Evolutionary conservation across 2,888 invertebrate species (phyloP).

Genomic region (Periphyllus acericola): DNA sequence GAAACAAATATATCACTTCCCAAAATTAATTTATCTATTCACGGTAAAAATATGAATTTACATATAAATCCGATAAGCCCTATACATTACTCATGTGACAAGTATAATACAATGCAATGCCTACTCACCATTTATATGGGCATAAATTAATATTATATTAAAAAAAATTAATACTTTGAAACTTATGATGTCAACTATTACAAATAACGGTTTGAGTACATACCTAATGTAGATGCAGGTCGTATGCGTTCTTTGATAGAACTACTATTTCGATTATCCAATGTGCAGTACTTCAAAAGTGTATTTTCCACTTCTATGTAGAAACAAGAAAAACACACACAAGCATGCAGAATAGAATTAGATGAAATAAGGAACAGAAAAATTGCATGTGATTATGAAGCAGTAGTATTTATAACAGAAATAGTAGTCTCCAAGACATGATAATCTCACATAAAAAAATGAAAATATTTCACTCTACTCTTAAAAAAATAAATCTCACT

Average conservation of each 20-base stretch:
- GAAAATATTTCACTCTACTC: too few relatives aligned
- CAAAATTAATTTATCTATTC: too few relatives aligned
- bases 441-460: not conserved
- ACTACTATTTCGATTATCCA: slow-evolving; percentile 54
- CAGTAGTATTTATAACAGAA: not conserved
- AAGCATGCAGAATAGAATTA: slow-evolving; percentile 50
- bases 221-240: slow-evolving; percentile 55
- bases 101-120: too few relatives aligned
- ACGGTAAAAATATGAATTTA: too few relatives aligned
- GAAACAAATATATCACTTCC: too few relatives aligned
- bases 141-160: too few relatives aligned
- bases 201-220: not conserved
- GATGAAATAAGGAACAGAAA: not conserved
- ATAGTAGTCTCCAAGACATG: not conserved
- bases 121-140: too few relatives aligned
- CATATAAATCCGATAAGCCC: too few relatives aligned
- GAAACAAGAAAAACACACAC: slow-evolving; percentile 33
- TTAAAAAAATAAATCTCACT: too few relatives aligned
- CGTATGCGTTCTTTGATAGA: slow-evolving; percentile 47
- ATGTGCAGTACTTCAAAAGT: slow-evolving; percentile 58
- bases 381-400: slow-evolving; percentile 6
- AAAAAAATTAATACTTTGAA: too few relatives aligned
- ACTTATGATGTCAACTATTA: too few relatives aligned
- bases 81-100: too few relatives aligned
- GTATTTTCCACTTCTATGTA: slow-evolving; percentile 57